Percentiles rank a stretch among this genome's conserved stretches.
phyloP scores from a whole-genome alignment of 2,888 invertebrate species.

The Acanthococcus lagerstroemiae region DNA sequence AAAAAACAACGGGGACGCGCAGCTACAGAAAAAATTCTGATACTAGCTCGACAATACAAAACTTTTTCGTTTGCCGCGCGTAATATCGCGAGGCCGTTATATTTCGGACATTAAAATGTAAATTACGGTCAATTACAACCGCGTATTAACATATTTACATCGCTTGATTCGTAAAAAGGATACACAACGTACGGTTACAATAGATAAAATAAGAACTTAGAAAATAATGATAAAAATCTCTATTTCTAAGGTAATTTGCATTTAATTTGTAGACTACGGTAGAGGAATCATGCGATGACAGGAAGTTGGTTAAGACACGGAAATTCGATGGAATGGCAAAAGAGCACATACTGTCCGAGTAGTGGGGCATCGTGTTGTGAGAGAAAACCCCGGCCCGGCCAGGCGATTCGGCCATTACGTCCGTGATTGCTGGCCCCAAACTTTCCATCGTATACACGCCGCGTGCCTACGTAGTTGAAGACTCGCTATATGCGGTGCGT shows the following conservation, averaged over 20 bases:
- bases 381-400: no score
- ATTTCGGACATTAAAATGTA: constrained; percentile 28
- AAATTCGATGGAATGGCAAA: constrained; percentile 25
- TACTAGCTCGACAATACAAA: no score
- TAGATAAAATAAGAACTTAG: not conserved
- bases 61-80: no score
- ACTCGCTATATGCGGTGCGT: no score
- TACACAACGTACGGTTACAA: not conserved
- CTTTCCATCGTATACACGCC: no score
- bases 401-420: no score
- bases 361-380: no score
- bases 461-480: no score
- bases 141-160: constrained; percentile 29
- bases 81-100: no score
- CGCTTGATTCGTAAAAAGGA: constrained; percentile 20
- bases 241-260: constrained; percentile 25
- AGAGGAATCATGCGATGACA: constrained; percentile 28
- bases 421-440: no score
- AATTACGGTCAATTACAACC: constrained; percentile 27
- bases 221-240: constrained; percentile 24
- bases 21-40: no score
- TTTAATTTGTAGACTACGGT: constrained; percentile 28
- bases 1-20: no score
- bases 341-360: not conserved
- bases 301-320: constrained; percentile 28